Evolutionary conservation across 53 echinoderm and acorn worm species (phyloP).

Genomic region (Antedon mediterranea): DNA sequence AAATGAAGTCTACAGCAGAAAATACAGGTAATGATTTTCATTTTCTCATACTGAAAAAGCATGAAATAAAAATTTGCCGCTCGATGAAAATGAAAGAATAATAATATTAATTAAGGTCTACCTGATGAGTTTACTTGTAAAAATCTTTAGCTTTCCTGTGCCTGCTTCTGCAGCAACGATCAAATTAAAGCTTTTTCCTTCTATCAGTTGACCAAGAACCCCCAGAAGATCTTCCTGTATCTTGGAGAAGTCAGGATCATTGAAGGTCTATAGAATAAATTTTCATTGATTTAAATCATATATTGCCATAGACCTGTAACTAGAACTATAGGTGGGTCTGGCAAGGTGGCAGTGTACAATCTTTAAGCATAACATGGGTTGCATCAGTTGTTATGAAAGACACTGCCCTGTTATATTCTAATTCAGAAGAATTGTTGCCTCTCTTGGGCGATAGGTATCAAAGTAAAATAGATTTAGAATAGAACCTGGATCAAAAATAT

Average conservation of each 20-base stretch:
- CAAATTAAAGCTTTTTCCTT: slow-evolving; percentile 75
- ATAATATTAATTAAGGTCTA: slow-evolving; percentile 11
- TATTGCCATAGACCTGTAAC: too few relatives aligned
- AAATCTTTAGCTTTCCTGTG: slow-evolving; percentile 74
- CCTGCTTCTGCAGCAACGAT: slow-evolving; percentile 74
- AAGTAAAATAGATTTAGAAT: too few relatives aligned
- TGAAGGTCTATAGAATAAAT: not conserved
- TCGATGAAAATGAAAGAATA: not conserved
- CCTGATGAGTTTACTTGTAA: slow-evolving; percentile 82
- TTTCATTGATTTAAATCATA: too few relatives aligned
- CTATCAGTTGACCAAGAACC: slow-evolving; percentile 74
- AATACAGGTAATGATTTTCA: not conserved
- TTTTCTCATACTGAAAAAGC: not conserved
- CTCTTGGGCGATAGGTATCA: too few relatives aligned
- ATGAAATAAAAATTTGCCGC: not conserved
- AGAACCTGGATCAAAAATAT: too few relatives aligned
- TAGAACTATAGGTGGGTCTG: too few relatives aligned
- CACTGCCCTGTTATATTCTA: too few relatives aligned
- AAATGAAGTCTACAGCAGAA: not conserved
- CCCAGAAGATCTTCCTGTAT: slow-evolving; percentile 66
- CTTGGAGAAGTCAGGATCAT: slow-evolving; percentile 15
- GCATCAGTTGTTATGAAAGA: too few relatives aligned
- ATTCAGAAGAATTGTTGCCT: too few relatives aligned
- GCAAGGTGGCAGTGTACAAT: too few relatives aligned
- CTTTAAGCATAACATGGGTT: too few relatives aligned